phyloP scores from a whole-genome alignment of 2,797 vertebrate genomes.

The Antennarius maculatus region DNA sequence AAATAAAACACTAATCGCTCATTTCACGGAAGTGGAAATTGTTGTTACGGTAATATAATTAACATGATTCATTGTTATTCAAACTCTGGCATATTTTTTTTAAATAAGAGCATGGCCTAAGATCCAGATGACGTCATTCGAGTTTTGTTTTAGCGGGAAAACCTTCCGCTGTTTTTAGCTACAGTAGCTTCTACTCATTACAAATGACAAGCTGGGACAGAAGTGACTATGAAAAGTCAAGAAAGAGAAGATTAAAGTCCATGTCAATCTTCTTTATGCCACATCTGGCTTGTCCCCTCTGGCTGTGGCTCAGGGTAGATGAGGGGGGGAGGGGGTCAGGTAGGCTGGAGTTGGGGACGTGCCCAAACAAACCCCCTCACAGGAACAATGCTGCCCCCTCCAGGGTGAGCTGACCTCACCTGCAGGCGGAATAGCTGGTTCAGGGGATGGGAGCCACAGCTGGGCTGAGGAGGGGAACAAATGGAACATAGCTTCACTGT shows the following conservation, averaged over 20 bases:
- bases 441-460: conserved; percentile 26
- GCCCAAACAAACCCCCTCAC: conserved; percentile 48
- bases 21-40: too few species aligned
- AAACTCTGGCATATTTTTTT: background rate
- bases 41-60: too few species aligned
- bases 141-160: background rate
- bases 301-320: conserved; percentile 34
- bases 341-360: conserved; percentile 35
- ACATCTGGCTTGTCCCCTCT: conserved; percentile 22
- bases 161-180: background rate
- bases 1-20: too few species aligned
- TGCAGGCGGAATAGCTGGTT: conserved; percentile 38
- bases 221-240: conserved; percentile 2
- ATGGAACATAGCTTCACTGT: conserved; percentile 10
- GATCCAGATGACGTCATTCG: conserved; percentile 1
- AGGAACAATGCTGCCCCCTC: conserved; percentile 69
- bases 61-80: too few species aligned
- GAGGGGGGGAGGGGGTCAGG: conserved; percentile 18
- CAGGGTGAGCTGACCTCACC: conserved; percentile 65
- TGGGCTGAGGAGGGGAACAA: background rate
- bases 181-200: background rate
- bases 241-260: background rate
- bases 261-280: conserved; percentile 8
- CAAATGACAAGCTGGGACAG: conserved; percentile 16
- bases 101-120: background rate